Percentiles rank a stretch among this genome's conserved stretches.
Conservation (phyloP, 2,888 invertebrate species). For the Drosophila nr. medialis region DNA sequence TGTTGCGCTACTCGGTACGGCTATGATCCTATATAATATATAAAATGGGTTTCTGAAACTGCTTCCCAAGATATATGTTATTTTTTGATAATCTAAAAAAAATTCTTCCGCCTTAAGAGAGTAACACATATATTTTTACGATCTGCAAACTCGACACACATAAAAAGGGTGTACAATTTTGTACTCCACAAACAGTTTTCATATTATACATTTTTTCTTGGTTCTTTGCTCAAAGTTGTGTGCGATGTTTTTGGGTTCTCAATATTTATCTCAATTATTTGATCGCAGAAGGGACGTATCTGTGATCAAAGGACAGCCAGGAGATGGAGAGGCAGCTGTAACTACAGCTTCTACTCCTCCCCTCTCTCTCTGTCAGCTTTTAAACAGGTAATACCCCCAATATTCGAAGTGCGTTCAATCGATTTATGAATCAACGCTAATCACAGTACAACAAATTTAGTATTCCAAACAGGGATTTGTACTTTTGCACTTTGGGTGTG, state of each 20-base stretch:
- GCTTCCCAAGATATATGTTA: no score
- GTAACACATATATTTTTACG: no score
- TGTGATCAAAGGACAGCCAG: conserved; percentile 1
- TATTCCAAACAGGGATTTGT: conserved; percentile 84
- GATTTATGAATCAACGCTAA: conserved; percentile 74
- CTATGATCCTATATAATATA: no score
- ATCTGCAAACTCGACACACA: neutral
- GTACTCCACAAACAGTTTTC: neutral
- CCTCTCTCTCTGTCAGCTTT: neutral
- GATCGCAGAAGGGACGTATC: conserved; percentile 58
- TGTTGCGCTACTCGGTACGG: neutral
- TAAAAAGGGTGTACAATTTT: conserved; percentile 3
- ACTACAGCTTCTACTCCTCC: neutral
- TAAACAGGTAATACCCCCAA: neutral
- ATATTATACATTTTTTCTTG: conserved; percentile 15
- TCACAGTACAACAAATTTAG: conserved; percentile 62
- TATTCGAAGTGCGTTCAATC: conserved; percentile 42
- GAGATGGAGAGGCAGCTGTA: conserved; percentile 25
- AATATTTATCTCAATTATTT: conserved; percentile 82
- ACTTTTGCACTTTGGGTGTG: conserved; percentile 85
- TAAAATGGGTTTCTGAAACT: neutral
- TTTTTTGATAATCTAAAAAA: no score
- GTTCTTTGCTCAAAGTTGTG: conserved; percentile 15
- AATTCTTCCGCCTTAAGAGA: no score
- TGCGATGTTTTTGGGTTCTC: conserved; percentile 32